Conservation (phyloP, 2,113 vertebrate genomes). For the Mesitornis unicolor region DNA sequence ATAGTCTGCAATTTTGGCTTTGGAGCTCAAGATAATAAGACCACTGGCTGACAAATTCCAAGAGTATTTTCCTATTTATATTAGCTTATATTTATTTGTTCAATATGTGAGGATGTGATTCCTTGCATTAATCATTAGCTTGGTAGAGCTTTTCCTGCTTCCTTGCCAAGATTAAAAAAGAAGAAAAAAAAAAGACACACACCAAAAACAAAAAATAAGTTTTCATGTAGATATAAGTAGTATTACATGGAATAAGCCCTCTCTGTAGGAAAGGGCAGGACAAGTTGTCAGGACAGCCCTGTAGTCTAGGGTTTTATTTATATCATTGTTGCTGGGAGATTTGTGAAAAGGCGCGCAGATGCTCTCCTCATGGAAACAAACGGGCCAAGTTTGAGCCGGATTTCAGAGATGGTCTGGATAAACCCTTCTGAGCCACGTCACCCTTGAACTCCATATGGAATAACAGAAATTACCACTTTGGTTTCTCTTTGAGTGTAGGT, state of each 20-base stretch:
- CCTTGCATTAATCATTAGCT: conserved; percentile 58
- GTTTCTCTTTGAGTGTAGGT: background rate
- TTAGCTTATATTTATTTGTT: conserved; percentile 65
- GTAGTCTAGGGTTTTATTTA: conserved; percentile 41
- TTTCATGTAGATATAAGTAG: background rate
- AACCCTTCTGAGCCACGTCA: background rate
- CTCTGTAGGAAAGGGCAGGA: background rate
- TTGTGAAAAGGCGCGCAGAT: background rate
- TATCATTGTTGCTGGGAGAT: conserved; percentile 53
- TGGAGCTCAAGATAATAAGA: conserved; percentile 56
- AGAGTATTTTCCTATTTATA: conserved; percentile 64
- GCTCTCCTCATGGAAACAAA: conserved; percentile 12
- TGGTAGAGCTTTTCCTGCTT: conserved; percentile 50
- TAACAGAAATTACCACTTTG: background rate
- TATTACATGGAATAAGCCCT: background rate
- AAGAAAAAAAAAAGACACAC: background rate
- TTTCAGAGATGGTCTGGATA: conserved; percentile 14
- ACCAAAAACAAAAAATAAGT: background rate
- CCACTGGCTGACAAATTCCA: conserved; percentile 54
- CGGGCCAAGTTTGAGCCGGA: background rate
- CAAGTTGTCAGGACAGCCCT: conserved; percentile 7
- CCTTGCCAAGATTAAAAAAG: conserved; percentile 8
- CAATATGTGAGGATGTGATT: conserved; percentile 66
- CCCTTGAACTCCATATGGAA: background rate
- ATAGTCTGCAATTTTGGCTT: conserved; percentile 54